phyloP scores from a whole-genome alignment of 1,140 invertebrate species.

The Prorops nasuta region DNA sequence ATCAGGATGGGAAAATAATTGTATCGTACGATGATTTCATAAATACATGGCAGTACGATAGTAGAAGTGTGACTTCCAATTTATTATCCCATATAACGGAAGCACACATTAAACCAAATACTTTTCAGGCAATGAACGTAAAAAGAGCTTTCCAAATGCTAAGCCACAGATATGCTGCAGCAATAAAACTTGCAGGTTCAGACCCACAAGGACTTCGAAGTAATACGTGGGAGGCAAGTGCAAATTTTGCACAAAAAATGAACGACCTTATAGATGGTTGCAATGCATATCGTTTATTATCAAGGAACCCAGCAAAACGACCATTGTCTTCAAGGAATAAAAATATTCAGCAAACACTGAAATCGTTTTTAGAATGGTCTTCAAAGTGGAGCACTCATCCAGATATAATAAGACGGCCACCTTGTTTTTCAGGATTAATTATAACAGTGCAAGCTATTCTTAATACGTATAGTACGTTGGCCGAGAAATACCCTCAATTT shows the following conservation, averaged over 20 bases:
- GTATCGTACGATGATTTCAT: conserved; percentile 19
- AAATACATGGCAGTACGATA: conserved; percentile 17
- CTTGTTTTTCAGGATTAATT: background rate
- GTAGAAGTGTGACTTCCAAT: conserved; percentile 9
- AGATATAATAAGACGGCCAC: background rate
- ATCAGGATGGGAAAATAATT: conserved; percentile 11
- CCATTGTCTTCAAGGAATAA: background rate
- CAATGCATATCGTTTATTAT: background rate
- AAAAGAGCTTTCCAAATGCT: conserved; percentile 20
- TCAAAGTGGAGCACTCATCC: background rate
- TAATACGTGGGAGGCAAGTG: conserved; percentile 12
- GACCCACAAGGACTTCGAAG: conserved; percentile 3
- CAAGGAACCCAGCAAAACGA: background rate
- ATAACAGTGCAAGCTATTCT: background rate
- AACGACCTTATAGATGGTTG: background rate
- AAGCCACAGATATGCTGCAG: conserved; percentile 8
- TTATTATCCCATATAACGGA: conserved; percentile 22
- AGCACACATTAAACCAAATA: conserved; percentile 19
- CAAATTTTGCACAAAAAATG: conserved; percentile 6
- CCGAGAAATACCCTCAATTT: background rate
- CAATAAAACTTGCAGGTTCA: conserved; percentile 17
- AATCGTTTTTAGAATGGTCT: background rate
- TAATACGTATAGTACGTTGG: background rate
- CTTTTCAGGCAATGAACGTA: conserved; percentile 27
- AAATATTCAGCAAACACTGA: background rate